phyloP scores from a whole-genome alignment of 2,888 invertebrate genomes.

The Mechanitis messenoides region DNA sequence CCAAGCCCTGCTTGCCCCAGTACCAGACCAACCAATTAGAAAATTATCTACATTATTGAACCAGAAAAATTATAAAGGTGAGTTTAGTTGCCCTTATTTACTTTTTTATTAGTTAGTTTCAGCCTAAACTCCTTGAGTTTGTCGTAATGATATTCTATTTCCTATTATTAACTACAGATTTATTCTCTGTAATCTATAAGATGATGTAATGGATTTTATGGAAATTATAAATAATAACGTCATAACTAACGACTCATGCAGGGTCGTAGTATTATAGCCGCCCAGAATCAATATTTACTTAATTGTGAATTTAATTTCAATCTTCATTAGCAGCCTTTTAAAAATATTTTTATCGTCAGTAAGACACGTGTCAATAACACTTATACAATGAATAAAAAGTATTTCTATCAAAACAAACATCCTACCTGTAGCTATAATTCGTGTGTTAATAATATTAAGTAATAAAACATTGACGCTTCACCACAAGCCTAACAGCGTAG shows the following conservation, averaged over 20 bases:
- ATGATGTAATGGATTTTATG: conserved; percentile 4
- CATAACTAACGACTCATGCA: not conserved
- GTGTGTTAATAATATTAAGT: too few relatives aligned
- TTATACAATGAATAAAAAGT: not conserved
- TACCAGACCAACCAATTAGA: conserved; percentile 60
- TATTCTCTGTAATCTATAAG: not conserved
- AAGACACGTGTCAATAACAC: not conserved
- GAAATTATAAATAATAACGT: conserved; percentile 4
- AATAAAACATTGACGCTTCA: too few relatives aligned
- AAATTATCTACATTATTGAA: conserved; percentile 79
- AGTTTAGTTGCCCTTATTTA: conserved; percentile 47
- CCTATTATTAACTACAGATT: not conserved
- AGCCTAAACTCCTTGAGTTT: not conserved
- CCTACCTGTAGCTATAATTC: too few relatives aligned
- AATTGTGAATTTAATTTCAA: too few relatives aligned
- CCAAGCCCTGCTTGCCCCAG: conserved; percentile 82
- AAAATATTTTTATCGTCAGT: not conserved
- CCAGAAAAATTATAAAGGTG: conserved; percentile 91
- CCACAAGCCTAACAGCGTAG: too few relatives aligned
- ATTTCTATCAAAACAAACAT: too few relatives aligned
- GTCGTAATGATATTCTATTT: not conserved
- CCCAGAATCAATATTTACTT: too few relatives aligned
- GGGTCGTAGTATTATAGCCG: not conserved
- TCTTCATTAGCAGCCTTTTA: too few relatives aligned
- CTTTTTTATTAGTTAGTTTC: too few relatives aligned